Conservation (phyloP, 2,888 invertebrate genomes). For the Pseudococcus longispinus region DNA sequence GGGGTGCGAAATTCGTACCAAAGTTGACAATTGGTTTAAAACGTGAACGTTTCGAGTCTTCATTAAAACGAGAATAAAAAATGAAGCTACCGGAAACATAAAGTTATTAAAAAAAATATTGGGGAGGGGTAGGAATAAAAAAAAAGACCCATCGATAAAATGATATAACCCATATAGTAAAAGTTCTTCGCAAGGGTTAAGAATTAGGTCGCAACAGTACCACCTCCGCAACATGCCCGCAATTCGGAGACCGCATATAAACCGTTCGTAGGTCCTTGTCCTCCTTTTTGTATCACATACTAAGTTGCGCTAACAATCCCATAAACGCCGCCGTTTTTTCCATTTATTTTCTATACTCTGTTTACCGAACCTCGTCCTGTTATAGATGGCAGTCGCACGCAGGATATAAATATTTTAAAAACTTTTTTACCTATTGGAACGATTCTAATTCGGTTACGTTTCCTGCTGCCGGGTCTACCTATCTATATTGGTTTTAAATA, state of each 20-base stretch:
- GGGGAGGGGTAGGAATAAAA: neutral
- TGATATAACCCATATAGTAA: conserved; percentile 50
- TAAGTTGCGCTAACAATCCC: conserved; percentile 19
- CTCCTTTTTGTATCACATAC: conserved; percentile 51
- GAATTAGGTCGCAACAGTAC: conserved; percentile 53
- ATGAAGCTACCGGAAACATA: neutral
- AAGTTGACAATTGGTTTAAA: neutral
- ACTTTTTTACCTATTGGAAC: neutral
- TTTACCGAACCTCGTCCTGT: neutral
- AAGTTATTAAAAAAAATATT: conserved; percentile 18
- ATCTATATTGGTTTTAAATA: neutral
- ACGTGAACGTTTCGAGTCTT: too few species aligned
- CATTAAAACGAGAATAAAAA: neutral
- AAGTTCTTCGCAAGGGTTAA: conserved; percentile 53
- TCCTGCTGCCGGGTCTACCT: neutral
- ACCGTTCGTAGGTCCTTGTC: conserved; percentile 56
- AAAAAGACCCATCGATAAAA: conserved; percentile 20
- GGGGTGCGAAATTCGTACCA: neutral
- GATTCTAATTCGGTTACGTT: neutral
- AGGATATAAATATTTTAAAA: conserved; percentile 31
- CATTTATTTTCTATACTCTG: conserved; percentile 14
- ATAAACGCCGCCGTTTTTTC: conserved; percentile 30
- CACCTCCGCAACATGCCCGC: conserved; percentile 54
- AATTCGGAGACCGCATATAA: conserved; percentile 50
- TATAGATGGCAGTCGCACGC: neutral